A percentile compares a stretch with the other conserved stretches of the same genome.
Conservation (phyloP, 2,888 invertebrate species). For the Seladonia tumulorum region DNA sequence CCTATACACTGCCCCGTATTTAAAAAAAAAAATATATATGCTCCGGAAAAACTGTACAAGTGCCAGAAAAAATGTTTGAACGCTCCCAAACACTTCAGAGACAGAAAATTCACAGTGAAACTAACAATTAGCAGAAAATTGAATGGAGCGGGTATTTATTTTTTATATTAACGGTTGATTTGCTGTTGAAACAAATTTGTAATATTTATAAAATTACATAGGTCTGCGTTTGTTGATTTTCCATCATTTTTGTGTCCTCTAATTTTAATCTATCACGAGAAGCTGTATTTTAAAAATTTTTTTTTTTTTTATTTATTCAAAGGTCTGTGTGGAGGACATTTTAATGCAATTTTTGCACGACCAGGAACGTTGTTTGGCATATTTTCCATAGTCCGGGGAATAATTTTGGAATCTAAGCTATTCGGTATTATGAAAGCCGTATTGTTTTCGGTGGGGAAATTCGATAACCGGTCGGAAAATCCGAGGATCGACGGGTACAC, state of each 20-base stretch:
- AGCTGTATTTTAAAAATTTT: too few relatives aligned
- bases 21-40: neutral
- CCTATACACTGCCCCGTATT: neutral
- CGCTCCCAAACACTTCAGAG: too few relatives aligned
- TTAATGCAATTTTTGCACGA: neutral
- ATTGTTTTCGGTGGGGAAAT: neutral
- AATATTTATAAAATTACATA: too few relatives aligned
- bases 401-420: neutral
- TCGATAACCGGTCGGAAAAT: neutral
- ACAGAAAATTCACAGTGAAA: too few relatives aligned
- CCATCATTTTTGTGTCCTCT: too few relatives aligned
- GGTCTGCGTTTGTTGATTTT: too few relatives aligned
- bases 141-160: neutral
- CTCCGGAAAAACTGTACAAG: neutral
- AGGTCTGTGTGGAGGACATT: neutral
- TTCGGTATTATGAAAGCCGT: neutral
- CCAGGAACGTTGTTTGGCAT: neutral
- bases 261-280: too few relatives aligned
- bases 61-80: neutral
- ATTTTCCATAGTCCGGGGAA: neutral
- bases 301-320: too few relatives aligned
- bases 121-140: too few relatives aligned
- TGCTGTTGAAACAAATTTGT: neutral
- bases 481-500: neutral
- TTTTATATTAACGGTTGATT: neutral